A percentile compares a stretch with the other conserved stretches of the same genome.
These are phyloP conservation scores for Lutraria lutraria DNA, from an alignment of 2,888 invertebrate species.

Conservation along the genomic window DNA sequence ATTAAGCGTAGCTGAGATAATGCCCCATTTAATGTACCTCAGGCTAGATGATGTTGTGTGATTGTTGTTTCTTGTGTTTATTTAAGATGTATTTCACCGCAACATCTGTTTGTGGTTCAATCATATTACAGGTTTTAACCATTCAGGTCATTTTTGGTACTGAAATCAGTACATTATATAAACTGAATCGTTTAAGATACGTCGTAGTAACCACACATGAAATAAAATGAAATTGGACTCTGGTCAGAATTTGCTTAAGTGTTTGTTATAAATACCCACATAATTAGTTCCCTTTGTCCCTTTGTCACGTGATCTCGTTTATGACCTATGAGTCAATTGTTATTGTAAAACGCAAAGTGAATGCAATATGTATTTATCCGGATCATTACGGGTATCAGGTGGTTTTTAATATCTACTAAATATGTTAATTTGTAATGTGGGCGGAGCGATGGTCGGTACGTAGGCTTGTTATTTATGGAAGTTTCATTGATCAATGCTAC, in stretches of 20 bases:
- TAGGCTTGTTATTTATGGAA: not conserved
- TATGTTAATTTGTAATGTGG: slow-evolving; percentile 15
- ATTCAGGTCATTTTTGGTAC: not conserved
- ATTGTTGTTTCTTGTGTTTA: not conserved
- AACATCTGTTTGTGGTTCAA: not conserved
- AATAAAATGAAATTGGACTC: slow-evolving; percentile 16
- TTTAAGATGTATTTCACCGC: not conserved
- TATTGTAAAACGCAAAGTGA: not conserved
- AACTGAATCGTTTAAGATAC: not conserved
- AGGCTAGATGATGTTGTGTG: not conserved
- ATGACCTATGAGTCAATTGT: not conserved
- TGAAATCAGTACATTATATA: too few species aligned
- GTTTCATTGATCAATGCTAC: not conserved
- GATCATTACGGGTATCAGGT: slow-evolving; percentile 6
- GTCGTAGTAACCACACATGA: not conserved
- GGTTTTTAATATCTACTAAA: not conserved
- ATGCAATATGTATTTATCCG: slow-evolving; percentile 11
- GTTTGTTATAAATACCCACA: not conserved
- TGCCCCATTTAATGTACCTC: too few species aligned
- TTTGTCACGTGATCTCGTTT: not conserved
- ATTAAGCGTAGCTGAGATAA: too few species aligned
- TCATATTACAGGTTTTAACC: not conserved
- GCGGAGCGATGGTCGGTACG: not conserved
- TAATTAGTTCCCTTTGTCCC: not conserved
- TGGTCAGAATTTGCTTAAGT: not conserved